A percentile compares a stretch with the other conserved stretches of the same genome.
phyloP scores from a whole-genome alignment of 2,888 invertebrate genomes.

The Cheiracanthium punctorium region DNA sequence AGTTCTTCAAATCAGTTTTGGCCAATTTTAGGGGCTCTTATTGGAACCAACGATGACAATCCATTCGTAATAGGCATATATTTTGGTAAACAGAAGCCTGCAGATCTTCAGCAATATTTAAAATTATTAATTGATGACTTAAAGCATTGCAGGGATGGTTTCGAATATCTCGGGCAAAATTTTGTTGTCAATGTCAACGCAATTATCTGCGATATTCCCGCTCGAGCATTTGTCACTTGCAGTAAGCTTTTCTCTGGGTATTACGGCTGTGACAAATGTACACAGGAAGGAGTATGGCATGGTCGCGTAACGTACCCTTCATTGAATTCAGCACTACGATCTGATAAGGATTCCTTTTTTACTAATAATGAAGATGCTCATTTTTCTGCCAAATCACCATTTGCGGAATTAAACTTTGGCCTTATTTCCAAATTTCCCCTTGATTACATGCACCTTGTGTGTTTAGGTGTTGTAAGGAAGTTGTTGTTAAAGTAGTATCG shows the following conservation, averaged over 20 bases:
- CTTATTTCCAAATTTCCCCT: slow-evolving; percentile 11
- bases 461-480: slow-evolving; percentile 18
- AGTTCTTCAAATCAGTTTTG: slow-evolving; percentile 18
- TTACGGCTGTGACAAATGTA: slow-evolving; percentile 26
- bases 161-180: background rate
- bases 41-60: background rate
- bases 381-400: background rate
- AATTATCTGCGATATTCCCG: slow-evolving; percentile 24
- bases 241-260: slow-evolving; percentile 11
- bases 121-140: too few relatives aligned
- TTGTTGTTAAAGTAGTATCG: background rate
- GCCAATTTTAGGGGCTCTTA: slow-evolving; percentile 4
- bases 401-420: background rate
- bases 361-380: too few relatives aligned
- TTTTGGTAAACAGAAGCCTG: slow-evolving; percentile 11
- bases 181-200: background rate
- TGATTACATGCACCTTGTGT: slow-evolving; percentile 27
- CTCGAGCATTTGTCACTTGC: slow-evolving; percentile 20
- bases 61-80: slow-evolving; percentile 13
- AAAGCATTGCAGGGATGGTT: background rate
- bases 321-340: background rate
- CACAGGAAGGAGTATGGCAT: background rate
- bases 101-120: background rate
- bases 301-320: background rate
- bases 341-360: background rate